Conservation (phyloP, 64 coral and sea anemone species). For the Anthopleura sola region DNA sequence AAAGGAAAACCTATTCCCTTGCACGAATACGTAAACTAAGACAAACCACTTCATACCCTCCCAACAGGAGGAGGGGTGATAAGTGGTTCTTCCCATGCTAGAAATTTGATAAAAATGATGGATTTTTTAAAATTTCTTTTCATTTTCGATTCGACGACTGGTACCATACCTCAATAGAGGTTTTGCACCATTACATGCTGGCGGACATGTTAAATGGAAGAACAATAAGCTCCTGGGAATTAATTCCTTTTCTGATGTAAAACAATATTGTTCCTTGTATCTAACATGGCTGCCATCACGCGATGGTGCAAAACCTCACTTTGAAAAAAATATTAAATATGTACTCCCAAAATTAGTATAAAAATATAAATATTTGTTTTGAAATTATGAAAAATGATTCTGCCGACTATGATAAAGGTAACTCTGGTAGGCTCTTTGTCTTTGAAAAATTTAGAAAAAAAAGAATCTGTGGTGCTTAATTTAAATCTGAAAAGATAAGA, state of each 20-base stretch:
- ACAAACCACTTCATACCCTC: not conserved
- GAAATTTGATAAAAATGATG: too few species aligned
- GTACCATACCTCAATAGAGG: not conserved
- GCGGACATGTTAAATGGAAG: too few species aligned
- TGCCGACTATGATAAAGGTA: not conserved
- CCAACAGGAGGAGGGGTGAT: not conserved
- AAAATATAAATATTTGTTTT: not conserved
- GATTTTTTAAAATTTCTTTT: not conserved
- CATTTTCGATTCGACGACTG: too few species aligned
- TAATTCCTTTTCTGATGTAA: too few species aligned
- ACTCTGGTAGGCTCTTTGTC: not conserved
- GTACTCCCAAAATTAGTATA: too few species aligned
- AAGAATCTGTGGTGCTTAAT: slow-evolving; percentile 3
- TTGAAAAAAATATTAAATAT: too few species aligned
- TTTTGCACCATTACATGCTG: too few species aligned
- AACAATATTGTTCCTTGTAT: too few species aligned
- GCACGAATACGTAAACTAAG: not conserved
- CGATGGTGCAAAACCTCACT: too few species aligned
- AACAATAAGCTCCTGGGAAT: too few species aligned
- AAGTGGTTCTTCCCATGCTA: not conserved
- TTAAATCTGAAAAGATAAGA: not conserved
- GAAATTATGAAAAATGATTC: not conserved
- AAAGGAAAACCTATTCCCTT: not conserved
- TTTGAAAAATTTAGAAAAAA: not conserved
- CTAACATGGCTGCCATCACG: too few species aligned